Conservation (phyloP, 1,140 invertebrate species). For the Trachymyrmex septentrionalis region DNA sequence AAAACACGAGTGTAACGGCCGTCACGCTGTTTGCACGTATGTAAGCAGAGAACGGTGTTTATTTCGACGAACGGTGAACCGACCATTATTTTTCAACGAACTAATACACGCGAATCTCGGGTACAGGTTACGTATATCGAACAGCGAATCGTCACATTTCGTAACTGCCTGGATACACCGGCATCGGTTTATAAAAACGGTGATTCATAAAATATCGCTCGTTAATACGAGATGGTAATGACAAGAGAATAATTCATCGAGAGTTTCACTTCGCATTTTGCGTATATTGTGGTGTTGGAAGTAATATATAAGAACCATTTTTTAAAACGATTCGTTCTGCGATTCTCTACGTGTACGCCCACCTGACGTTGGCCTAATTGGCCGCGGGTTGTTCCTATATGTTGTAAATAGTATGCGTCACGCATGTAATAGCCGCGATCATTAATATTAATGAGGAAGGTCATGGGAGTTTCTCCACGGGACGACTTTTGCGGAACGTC, state of each 20-base stretch:
- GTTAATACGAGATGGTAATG: neutral
- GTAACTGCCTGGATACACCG: neutral
- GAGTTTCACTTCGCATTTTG: neutral
- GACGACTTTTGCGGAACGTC: constrained; percentile 34
- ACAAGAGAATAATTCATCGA: neutral
- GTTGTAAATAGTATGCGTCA: constrained; percentile 63
- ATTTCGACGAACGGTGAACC: constrained; percentile 39
- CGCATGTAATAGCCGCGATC: constrained; percentile 27
- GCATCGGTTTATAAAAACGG: neutral
- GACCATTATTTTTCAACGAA: constrained; percentile 37
- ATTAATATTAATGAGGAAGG: constrained; percentile 73
- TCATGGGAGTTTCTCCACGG: constrained; percentile 68
- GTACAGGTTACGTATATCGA: neutral
- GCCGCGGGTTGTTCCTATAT: neutral
- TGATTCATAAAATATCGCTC: constrained; percentile 27
- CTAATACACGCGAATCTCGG: neutral
- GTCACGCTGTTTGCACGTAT: constrained; percentile 39
- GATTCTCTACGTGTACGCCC: neutral
- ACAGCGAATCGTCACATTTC: constrained; percentile 21
- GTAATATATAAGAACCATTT: neutral
- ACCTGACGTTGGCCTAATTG: constrained; percentile 39
- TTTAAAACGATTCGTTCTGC: neutral
- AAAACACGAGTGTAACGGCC: constrained; percentile 39
- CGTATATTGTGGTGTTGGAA: neutral
- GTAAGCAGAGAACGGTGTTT: constrained; percentile 22